phyloP scores from a whole-genome alignment of 2,797 vertebrate species.

The Arrhamphus sclerolepis region DNA sequence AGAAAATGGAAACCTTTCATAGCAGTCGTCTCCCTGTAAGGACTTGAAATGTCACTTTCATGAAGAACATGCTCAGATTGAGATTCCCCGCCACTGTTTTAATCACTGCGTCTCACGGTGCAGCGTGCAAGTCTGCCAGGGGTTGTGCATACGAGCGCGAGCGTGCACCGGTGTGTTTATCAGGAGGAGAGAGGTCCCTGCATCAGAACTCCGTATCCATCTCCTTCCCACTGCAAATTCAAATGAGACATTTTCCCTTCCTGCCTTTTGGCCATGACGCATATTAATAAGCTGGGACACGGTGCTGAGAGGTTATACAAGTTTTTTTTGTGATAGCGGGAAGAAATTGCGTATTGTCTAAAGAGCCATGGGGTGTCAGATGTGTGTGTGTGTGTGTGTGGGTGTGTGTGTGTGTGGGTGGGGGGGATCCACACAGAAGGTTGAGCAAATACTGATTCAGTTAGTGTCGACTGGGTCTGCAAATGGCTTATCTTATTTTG shows the following conservation, averaged over 20 bases:
- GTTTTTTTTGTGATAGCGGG: constrained; percentile 28
- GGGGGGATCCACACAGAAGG: too few relatives aligned
- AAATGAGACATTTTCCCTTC: constrained; percentile 80
- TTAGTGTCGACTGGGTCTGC: background rate
- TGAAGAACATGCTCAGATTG: constrained; percentile 69
- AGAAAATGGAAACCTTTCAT: constrained; percentile 26
- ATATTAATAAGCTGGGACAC: constrained; percentile 73
- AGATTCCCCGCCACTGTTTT: constrained; percentile 60
- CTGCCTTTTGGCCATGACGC: constrained; percentile 72
- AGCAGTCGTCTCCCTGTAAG: constrained; percentile 43
- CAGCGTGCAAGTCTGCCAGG: constrained; percentile 43
- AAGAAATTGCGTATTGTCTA: constrained; percentile 40
- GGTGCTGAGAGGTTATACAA: constrained; percentile 71
- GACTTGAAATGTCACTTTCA: constrained; percentile 74
- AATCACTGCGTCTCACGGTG: constrained; percentile 60
- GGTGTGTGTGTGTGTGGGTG: constrained; percentile 39
- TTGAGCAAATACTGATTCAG: constrained; percentile 56
- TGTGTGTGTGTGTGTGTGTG: constrained; percentile 18
- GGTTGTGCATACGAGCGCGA: constrained; percentile 34
- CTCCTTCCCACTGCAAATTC: constrained; percentile 67
- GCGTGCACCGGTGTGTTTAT: constrained; percentile 49
- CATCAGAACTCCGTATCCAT: constrained; percentile 65
- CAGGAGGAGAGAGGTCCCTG: constrained; percentile 45
- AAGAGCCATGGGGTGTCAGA: constrained; percentile 30
- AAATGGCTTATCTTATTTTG: constrained; percentile 3